Percentiles rank a stretch among this genome's conserved stretches.
phyloP scores from a whole-genome alignment of 2,888 invertebrate genomes.

The Mythimna pallens region DNA sequence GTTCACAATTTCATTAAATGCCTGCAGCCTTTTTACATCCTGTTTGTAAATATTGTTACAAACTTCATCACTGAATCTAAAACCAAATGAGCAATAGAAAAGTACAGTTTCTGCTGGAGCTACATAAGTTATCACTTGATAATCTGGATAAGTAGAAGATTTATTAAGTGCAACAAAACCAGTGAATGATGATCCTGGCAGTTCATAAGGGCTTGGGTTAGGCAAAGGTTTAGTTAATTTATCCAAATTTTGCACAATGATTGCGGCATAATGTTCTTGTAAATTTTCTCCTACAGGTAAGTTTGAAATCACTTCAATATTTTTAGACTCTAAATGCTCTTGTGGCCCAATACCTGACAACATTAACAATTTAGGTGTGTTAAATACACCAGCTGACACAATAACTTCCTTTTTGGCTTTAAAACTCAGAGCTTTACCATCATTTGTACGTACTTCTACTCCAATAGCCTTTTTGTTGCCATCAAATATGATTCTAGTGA shows the following conservation, averaged over 20 bases:
- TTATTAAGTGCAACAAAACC: slow-evolving; percentile 65
- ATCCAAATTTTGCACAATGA: slow-evolving; percentile 59
- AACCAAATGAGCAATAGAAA: slow-evolving; percentile 83
- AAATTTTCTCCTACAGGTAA: slow-evolving; percentile 74
- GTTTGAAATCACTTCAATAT: slow-evolving; percentile 67
- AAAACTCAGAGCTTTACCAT: slow-evolving; percentile 57
- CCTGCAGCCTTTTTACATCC: slow-evolving; percentile 45
- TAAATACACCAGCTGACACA: slow-evolving; percentile 70
- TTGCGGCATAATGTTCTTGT: slow-evolving; percentile 67
- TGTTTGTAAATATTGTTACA: slow-evolving; percentile 59
- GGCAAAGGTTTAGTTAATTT: slow-evolving; percentile 78
- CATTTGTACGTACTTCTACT: slow-evolving; percentile 59
- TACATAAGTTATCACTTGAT: slow-evolving; percentile 56
- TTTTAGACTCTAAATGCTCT: slow-evolving; percentile 63
- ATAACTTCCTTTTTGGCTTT: slow-evolving; percentile 71
- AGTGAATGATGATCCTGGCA: slow-evolving; percentile 55
- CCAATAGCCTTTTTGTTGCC: slow-evolving; percentile 60
- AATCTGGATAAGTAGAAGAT: slow-evolving; percentile 63
- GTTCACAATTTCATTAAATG: slow-evolving; percentile 61
- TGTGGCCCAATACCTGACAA: slow-evolving; percentile 73
- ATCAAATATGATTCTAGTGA: slow-evolving; percentile 66
- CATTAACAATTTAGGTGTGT: slow-evolving; percentile 73
- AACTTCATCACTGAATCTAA: slow-evolving; percentile 80
- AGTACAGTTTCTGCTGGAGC: slow-evolving; percentile 34
- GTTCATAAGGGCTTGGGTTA: slow-evolving; percentile 57